Base-by-base conservation (phyloP, 35 echinoderm and acorn worm genomes). In the Diadema setosum region DNA sequence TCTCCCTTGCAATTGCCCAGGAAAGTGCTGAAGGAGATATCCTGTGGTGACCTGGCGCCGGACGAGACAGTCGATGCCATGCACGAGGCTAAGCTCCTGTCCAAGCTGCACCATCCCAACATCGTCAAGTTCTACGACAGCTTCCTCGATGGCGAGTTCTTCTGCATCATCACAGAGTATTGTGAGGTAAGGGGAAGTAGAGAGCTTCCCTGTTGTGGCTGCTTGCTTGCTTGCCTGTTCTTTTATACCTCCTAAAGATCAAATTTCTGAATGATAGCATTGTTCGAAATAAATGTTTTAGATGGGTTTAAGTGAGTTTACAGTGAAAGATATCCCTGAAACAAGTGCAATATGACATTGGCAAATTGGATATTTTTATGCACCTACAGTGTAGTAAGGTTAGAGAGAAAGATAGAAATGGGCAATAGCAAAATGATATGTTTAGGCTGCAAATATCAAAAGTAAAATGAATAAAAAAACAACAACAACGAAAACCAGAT, bases 21-120 rank as follows among this genome's bases (percentile, higher is more conserved):
- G 89, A 98, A 98, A 90, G 96, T 98, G 30, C 58, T 98, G 23
- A 98, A 98, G 73, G 96, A 98, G 67, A 98, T 98, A 3, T 83
- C 96, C 11, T 94, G 92, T 89, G 92, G 92, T 21, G 96, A 99
- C 39, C 87, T 99, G 46, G 96, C 96, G 6, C 92, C 93, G 25
- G 96, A 99, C 83, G 96, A 99, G 58, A 99, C 96, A 16, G 96
- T 99, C 4, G 96, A 94, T 87, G 96, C 96, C 45, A 94, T 99
- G 92, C 96, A 99, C 78, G 96, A 99, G 80, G 96, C 96, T 16
- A 99, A 99, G 37, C 86, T 99, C 8, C 58, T 99, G 39, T 99
- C 96, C 14, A 92, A 94, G 57, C 83, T 99, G 1, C 92, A 99
- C 23, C 92, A 99, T 80, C 96, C 96, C 7, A 94, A 94, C 69